Evolutionary conservation across 2,888 invertebrate species (phyloP).

Genomic region (Eristalis pertinax): DNA sequence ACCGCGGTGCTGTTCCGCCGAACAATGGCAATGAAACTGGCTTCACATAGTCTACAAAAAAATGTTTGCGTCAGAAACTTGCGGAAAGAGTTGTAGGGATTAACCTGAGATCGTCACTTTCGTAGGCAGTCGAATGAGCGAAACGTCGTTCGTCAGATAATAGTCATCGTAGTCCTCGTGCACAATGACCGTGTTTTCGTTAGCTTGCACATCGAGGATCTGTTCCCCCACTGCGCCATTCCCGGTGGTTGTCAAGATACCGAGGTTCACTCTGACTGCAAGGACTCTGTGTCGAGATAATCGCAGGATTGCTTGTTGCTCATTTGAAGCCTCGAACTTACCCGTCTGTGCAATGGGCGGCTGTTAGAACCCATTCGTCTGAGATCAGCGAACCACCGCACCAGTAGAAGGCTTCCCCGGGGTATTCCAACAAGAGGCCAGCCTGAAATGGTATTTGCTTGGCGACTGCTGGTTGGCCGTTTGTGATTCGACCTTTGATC

Average conservation of each 20-base stretch:
- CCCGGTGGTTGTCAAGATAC: background rate
- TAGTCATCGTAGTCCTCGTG: background rate
- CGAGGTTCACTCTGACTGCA: background rate
- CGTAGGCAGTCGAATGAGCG: background rate
- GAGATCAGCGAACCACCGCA: constrained; percentile 79
- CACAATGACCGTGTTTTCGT: background rate
- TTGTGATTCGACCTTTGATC: constrained; percentile 56
- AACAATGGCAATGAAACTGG: constrained; percentile 79
- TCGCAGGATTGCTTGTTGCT: background rate
- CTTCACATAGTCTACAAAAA: constrained; percentile 78
- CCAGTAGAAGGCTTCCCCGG: constrained; percentile 73
- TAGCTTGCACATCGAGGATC: background rate
- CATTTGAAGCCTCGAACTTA: background rate
- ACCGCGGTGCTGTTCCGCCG: constrained; percentile 73
- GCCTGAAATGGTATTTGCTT: constrained; percentile 78
- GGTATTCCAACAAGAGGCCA: constrained; percentile 74
- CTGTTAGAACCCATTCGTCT: constrained; percentile 3
- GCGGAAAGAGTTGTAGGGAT: too few species aligned
- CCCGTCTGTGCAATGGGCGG: background rate
- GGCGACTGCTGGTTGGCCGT: constrained; percentile 74
- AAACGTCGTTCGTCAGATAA: background rate
- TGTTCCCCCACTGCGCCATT: background rate
- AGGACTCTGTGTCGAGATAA: constrained; percentile 49
- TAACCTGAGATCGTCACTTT: background rate
- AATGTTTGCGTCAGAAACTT: background rate